Base-by-base conservation (phyloP, 1,140 invertebrate species). In the Drosophila tani region DNA sequence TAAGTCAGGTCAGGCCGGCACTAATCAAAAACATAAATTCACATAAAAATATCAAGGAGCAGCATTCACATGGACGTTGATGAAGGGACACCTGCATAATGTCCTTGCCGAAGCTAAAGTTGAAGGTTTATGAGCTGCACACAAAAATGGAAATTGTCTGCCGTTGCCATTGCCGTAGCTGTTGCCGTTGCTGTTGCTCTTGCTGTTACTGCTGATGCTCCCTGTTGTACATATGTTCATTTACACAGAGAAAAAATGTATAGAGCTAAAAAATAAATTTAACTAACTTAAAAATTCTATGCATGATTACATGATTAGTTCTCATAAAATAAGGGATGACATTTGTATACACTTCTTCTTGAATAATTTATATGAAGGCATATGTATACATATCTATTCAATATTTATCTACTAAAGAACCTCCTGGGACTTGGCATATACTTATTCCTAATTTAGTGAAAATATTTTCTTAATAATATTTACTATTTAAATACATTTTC, bases 21-120 rank as follows among this genome's bases (percentile, higher is more conserved):
- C 81, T 90, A 90, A 90, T 90, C 85, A 90, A 90, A 90, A 77
- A 85, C 85, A 90, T 90, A 90, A 90, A 90, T 90, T 90, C 85
- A 90, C 85, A 90, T 90, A 76, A 90, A 90, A 90, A 88, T 79
- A 79, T 78, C 66, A 79, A 74, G 76, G 55, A 65, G 64, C 47
- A 60, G 67, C 41, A 62, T 58, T 59, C 57, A 71, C 56, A 59
- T 29, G 45, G 53, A 73, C 79, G 68, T 17, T 59, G 63, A 75
- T 53, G 40, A 68, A 66, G 51, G 69, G 63, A 86, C 80, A 88
- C 80, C 80, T 88, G 80, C 70, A 83, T 65, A 78, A 67, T 80
- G 83, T 84, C 84, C 76, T 87, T 81, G 84, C 57, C 47, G 57
- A 64, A 58, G 63, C 77, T 81, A 78, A 86, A 87, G 84, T 87